phyloP scores from a whole-genome alignment of 2,113 vertebrate genomes.

The Saguinus imperator region DNA sequence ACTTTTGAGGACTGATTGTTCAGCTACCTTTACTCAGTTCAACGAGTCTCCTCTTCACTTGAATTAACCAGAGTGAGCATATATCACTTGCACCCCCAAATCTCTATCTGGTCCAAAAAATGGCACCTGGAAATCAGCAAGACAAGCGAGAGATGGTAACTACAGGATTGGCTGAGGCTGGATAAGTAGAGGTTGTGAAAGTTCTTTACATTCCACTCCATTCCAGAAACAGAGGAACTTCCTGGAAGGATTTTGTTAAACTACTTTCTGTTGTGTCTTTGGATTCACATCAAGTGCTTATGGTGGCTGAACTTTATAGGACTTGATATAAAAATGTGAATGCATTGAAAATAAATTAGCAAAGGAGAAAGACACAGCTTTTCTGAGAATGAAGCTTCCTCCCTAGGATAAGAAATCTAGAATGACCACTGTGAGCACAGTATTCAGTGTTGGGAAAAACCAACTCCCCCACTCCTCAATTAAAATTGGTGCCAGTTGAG shows the following conservation, averaged over 20 bases:
- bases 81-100: neutral
- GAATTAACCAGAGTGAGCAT: neutral
- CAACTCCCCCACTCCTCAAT: neutral
- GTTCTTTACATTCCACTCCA: neutral
- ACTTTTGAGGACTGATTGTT: neutral
- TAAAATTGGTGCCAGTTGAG: neutral
- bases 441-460: neutral
- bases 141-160: neutral
- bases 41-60: neutral
- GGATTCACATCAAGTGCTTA: neutral
- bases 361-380: neutral
- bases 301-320: neutral
- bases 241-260: neutral
- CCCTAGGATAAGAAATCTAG: too few relatives aligned
- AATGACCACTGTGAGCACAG: too few relatives aligned
- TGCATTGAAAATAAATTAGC: neutral
- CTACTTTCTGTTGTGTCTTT: neutral
- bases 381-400: neutral
- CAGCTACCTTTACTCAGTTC: neutral
- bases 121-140: neutral
- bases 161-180: neutral
- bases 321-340: neutral
- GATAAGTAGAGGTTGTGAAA: neutral
- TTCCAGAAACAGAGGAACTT: neutral
- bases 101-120: neutral